Evolutionary conservation across 2,888 invertebrate genomes (phyloP).

Genomic region (Argyresthia albistria): DNA sequence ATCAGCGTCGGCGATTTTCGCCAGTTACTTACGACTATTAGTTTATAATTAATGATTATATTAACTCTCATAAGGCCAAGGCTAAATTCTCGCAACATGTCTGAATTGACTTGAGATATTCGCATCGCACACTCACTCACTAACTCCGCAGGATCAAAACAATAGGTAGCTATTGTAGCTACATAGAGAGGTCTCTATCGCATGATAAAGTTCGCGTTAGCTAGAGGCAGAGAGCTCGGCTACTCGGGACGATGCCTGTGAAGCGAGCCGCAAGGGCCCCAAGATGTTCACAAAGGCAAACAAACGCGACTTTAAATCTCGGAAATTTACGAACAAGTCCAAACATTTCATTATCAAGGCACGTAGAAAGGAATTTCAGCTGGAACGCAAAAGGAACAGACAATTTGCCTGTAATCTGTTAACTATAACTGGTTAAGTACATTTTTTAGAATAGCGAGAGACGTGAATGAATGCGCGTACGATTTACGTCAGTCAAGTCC

Average conservation of each 20-base stretch:
- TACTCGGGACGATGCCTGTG: too few relatives aligned
- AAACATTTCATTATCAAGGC: conserved; percentile 35
- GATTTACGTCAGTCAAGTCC: conserved; percentile 19
- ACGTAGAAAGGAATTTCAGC: conserved; percentile 40
- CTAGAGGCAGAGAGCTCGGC: neutral
- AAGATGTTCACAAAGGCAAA: conserved; percentile 1
- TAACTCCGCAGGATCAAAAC: neutral
- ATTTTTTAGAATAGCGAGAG: neutral
- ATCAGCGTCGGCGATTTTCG: conserved; percentile 55
- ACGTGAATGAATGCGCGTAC: neutral
- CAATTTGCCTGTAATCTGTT: too few relatives aligned
- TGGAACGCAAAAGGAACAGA: too few relatives aligned
- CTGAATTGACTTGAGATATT: conserved; percentile 10
- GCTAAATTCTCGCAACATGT: conserved; percentile 72
- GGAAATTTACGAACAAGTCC: neutral
- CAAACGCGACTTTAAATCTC: neutral
- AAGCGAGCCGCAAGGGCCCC: neutral
- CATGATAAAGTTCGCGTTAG: neutral
- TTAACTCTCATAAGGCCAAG: conserved; percentile 72
- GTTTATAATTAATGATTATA: conserved; percentile 59
- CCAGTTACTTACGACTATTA: conserved; percentile 47
- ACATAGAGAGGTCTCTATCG: too few relatives aligned
- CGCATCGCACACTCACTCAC: conserved; percentile 1
- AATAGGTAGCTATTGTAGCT: neutral
- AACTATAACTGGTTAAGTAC: too few relatives aligned